Evolutionary conservation across 2,888 invertebrate species (phyloP).

Genomic region (Ophonus ardosiacus): DNA sequence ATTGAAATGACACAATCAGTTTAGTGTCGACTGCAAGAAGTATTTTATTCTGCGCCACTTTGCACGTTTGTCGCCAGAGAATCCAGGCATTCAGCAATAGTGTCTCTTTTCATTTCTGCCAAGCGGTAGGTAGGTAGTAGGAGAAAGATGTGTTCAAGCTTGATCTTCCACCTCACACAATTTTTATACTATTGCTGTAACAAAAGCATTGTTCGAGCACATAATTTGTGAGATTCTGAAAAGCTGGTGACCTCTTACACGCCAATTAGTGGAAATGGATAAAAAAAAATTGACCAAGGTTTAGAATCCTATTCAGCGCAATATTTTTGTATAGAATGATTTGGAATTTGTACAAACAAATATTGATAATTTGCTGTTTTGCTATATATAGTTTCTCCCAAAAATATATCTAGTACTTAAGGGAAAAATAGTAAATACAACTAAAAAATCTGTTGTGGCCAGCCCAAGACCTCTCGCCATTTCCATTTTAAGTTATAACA

Average conservation of each 20-base stretch:
- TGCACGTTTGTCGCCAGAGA: not conserved
- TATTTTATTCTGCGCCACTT: constrained; percentile 16
- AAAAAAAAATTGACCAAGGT: not conserved
- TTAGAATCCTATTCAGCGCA: not conserved
- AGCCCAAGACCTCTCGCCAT: too few species aligned
- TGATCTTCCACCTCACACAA: not conserved
- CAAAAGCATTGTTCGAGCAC: not conserved
- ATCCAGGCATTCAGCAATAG: not conserved
- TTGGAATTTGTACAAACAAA: too few species aligned
- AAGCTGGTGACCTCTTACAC: not conserved
- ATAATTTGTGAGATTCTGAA: not conserved
- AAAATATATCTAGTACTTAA: too few species aligned
- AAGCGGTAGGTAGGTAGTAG: not conserved
- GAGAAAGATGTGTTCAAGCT: not conserved
- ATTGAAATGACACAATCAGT: constrained; percentile 19
- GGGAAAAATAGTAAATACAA: too few species aligned
- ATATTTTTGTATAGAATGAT: not conserved
- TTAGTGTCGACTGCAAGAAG: not conserved
- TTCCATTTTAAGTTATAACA: too few species aligned
- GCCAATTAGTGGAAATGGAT: not conserved
- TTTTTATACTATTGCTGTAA: not conserved
- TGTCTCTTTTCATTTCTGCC: not conserved
- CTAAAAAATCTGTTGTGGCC: too few species aligned
- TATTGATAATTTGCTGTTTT: too few species aligned
- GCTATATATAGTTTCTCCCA: too few species aligned